These are phyloP conservation scores for Podarcis raffonei DNA, from an alignment of 2,113 vertebrate species.

Conservation along the genomic window DNA sequence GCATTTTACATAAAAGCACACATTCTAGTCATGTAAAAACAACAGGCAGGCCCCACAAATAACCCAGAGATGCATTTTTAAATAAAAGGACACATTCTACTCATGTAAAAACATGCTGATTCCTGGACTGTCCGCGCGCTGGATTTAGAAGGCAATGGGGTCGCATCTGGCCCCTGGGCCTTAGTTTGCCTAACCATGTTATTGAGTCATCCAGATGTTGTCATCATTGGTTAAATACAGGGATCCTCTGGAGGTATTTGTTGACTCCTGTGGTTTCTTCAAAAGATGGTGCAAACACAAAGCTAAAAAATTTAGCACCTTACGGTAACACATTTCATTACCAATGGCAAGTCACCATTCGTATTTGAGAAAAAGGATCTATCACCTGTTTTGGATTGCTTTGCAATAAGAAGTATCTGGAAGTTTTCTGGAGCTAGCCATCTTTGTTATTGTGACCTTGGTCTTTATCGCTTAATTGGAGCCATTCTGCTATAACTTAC, in stretches of 20 bases:
- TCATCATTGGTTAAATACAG: not conserved
- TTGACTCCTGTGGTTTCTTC: not conserved
- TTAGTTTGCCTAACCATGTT: no score
- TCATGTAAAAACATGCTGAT: no score
- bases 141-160: no score
- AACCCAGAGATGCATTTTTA: no score
- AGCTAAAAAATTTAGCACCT: not conserved
- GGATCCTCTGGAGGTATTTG: not conserved
- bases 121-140: no score
- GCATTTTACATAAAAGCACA: no score
- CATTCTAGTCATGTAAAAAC: no score
- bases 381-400: not conserved
- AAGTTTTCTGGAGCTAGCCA: not conserved
- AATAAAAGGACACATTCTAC: no score
- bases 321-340: not conserved
- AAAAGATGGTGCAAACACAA: not conserved
- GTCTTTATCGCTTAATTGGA: constrained; percentile 1
- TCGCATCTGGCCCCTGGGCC: no score
- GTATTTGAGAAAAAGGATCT: not conserved
- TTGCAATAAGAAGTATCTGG: not conserved
- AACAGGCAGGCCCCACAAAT: no score
- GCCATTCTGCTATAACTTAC: not conserved
- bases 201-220: not conserved
- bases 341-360: not conserved
- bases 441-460: not conserved